phyloP scores from a whole-genome alignment of 2,888 invertebrate species.

The Melangyna quadrimaculata region DNA sequence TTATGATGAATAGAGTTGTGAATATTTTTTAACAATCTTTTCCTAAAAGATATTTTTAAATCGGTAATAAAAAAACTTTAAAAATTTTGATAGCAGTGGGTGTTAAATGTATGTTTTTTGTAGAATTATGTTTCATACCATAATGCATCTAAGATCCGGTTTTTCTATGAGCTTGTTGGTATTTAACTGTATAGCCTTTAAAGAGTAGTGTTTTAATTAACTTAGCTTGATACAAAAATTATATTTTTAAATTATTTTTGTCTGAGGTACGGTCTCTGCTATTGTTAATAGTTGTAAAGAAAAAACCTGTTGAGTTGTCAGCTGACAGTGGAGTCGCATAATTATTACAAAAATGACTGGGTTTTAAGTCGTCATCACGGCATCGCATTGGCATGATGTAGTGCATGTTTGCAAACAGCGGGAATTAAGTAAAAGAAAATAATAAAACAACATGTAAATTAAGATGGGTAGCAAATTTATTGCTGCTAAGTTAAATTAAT shows the following conservation, averaged over 20 bases:
- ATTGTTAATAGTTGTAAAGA: constrained; percentile 16
- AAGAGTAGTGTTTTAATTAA: constrained; percentile 41
- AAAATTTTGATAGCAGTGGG: constrained; percentile 41
- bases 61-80: constrained; percentile 21
- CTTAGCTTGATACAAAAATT: constrained; percentile 33
- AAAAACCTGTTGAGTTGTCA: constrained; percentile 30
- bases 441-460: not conserved
- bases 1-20: constrained; percentile 17
- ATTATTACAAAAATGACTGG: constrained; percentile 21
- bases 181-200: constrained; percentile 1
- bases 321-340: constrained; percentile 46
- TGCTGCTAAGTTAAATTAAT: constrained; percentile 21
- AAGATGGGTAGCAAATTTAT: constrained; percentile 38
- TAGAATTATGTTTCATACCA: not conserved
- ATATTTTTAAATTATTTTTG: not conserved
- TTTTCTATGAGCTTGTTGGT: not conserved
- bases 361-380: constrained; percentile 21
- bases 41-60: not conserved
- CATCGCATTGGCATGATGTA: not conserved
- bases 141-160: constrained; percentile 11
- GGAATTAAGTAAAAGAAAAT: not conserved
- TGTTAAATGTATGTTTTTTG: constrained; percentile 1
- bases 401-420: not conserved
- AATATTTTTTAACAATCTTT: constrained; percentile 26
- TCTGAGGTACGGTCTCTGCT: not conserved